Evolutionary conservation across 2,113 vertebrate species (phyloP), one percentile per base, ranked within the genome.

Genomic region (Siniperca knerii): DNA sequence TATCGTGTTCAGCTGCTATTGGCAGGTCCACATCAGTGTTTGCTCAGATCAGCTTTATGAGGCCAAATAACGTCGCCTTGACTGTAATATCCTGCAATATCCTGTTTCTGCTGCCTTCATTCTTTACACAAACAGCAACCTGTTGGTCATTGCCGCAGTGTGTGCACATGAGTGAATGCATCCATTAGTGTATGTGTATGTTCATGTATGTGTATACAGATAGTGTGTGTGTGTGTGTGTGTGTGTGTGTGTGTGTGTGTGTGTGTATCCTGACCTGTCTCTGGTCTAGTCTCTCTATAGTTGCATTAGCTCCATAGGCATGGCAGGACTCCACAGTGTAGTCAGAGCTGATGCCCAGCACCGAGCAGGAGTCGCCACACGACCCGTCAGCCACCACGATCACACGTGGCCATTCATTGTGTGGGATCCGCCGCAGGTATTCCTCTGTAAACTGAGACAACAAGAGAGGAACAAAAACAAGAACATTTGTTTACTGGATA

Each of bases 321-420:
- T 96, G 95, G 72, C 96, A 96, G 79, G 96, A 96, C 83, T 96
- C 94, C 54, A 94, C 93, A 1, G 69, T 92, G 42, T 95, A 94
- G 69, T 96, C 95, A 3, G 93, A 91, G 90, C 92, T 96, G 89
- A 97, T 95, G 35, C 95, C 93, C 85, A 96, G 87, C 75, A 94
- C 93, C 0, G 93, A 95, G 84, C 95, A 96, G n/a, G 95, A 95
- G 82, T 97, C 95, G 13, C 95, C 95, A 55, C 92, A 94, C 0
- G 95, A 96, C 60, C 95, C 94, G 10, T 96, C 93, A 3, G 92
- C 95, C 87, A 95, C 90, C n/a, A 96, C 86, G 23, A 93, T 90
- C 35, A 96, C 94, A 33, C 95, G 90, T 0, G 93, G 93, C 93
- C 91, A 93, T 9, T 95, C 77, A 3, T 62, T 80, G 29, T 74